A percentile compares a stretch with the other conserved stretches of the same genome.
phyloP scores from a whole-genome alignment of 2,888 invertebrate genomes.

The Acronicta alni region DNA sequence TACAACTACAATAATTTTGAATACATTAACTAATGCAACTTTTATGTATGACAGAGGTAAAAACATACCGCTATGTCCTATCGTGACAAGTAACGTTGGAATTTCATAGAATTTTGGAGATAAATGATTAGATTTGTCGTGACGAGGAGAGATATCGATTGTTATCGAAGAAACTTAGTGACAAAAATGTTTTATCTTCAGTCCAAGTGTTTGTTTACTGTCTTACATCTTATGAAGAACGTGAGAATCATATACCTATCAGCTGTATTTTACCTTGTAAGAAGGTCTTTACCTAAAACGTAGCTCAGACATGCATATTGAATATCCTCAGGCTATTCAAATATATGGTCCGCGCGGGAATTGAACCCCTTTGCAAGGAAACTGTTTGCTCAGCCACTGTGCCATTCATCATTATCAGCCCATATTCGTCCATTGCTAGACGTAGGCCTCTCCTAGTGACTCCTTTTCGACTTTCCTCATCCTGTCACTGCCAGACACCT shows the following conservation, averaged over 20 bases:
- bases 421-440: no score
- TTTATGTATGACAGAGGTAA: background rate
- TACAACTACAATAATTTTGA: slow-evolving; percentile 2
- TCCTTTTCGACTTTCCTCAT: no score
- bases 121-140: slow-evolving; percentile 40
- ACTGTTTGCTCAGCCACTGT: no score
- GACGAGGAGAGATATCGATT: slow-evolving; percentile 33
- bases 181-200: slow-evolving; percentile 28
- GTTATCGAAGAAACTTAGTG: slow-evolving; percentile 31
- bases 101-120: slow-evolving; percentile 30
- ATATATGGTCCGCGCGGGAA: no score
- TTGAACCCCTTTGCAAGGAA: no score
- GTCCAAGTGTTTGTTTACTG: slow-evolving; percentile 31
- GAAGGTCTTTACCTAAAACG: background rate
- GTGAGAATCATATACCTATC: slow-evolving; percentile 27
- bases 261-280: background rate
- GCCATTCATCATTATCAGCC: no score
- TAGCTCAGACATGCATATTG: no score
- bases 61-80: slow-evolving; percentile 11
- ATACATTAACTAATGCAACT: slow-evolving; percentile 21
- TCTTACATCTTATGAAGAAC: slow-evolving; percentile 20
- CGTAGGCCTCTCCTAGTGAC: no score
- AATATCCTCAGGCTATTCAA: no score
- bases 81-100: slow-evolving; percentile 15
- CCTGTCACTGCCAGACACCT: no score